Evolutionary conservation across 2,888 invertebrate genomes (phyloP).

Genomic region (Drosophila stalkeri): DNA sequence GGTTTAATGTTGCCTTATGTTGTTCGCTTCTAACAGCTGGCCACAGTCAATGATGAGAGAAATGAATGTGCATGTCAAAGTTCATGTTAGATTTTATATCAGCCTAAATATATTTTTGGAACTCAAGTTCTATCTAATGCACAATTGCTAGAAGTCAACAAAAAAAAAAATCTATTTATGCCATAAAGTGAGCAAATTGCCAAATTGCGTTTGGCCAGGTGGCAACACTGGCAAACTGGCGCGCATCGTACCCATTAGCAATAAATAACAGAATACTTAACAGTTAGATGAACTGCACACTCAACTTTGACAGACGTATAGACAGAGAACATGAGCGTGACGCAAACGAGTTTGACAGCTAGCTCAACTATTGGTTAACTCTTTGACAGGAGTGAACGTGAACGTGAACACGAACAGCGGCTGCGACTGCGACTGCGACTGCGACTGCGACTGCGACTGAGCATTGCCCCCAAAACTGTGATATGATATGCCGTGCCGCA

Average conservation of each 20-base stretch:
- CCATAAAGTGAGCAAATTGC: neutral
- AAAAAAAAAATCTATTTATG: neutral
- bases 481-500: conserved; percentile 17
- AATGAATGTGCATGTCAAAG: neutral
- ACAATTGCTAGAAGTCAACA: too few relatives aligned
- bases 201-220: neutral
- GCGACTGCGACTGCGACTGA: neutral
- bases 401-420: neutral
- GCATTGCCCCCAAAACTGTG: conserved; percentile 8
- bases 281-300: conserved; percentile 29
- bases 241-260: conserved; percentile 1
- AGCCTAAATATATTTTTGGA: too few relatives aligned
- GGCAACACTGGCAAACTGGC: conserved; percentile 5
- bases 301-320: conserved; percentile 19
- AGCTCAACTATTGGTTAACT: neutral
- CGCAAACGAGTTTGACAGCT: conserved; percentile 20
- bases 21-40: neutral
- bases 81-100: neutral
- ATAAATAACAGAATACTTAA: conserved; percentile 3
- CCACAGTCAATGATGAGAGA: neutral
- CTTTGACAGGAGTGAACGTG: conserved; percentile 26
- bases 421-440: neutral
- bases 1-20: neutral
- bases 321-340: conserved; percentile 15
- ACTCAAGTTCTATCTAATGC: too few relatives aligned